phyloP scores from a whole-genome alignment of 2,888 invertebrate genomes.

The Heliothis peltigera region DNA sequence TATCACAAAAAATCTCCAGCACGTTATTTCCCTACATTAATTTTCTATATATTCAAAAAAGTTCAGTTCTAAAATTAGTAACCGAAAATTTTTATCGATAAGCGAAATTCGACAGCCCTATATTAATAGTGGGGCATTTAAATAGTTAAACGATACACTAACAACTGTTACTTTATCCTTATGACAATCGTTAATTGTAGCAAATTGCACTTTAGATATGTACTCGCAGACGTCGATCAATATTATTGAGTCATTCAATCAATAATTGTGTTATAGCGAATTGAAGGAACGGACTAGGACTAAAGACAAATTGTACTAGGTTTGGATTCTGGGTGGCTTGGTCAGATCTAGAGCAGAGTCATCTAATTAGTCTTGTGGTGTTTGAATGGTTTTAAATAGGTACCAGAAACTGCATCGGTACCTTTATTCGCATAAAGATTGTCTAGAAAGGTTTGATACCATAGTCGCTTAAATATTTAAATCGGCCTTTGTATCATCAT shows the following conservation, averaged over 20 bases:
- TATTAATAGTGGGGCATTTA: slow-evolving; percentile 47
- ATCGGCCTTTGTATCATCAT: no score
- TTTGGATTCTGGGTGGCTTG: no score
- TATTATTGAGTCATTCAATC: slow-evolving; percentile 32
- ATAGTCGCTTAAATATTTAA: no score
- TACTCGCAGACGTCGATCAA: slow-evolving; percentile 20
- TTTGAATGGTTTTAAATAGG: no score
- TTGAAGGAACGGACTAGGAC: not conserved
- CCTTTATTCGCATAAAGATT: no score
- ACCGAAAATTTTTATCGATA: not conserved
- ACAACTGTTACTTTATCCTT: slow-evolving; percentile 54
- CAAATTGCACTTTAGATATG: slow-evolving; percentile 46
- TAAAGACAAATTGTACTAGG: no score
- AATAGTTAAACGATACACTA: slow-evolving; percentile 56
- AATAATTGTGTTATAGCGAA: slow-evolving; percentile 16
- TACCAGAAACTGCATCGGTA: no score
- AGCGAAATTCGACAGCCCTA: slow-evolving; percentile 44
- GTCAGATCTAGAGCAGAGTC: no score
- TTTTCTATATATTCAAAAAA: not conserved
- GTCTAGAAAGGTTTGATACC: no score
- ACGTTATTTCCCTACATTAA: no score
- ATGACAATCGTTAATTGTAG: slow-evolving; percentile 56
- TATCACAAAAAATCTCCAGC: no score
- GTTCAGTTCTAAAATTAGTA: not conserved
- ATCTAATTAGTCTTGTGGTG: no score